Conservation (phyloP, 2,113 vertebrate species). For the Diadophis punctatus region DNA sequence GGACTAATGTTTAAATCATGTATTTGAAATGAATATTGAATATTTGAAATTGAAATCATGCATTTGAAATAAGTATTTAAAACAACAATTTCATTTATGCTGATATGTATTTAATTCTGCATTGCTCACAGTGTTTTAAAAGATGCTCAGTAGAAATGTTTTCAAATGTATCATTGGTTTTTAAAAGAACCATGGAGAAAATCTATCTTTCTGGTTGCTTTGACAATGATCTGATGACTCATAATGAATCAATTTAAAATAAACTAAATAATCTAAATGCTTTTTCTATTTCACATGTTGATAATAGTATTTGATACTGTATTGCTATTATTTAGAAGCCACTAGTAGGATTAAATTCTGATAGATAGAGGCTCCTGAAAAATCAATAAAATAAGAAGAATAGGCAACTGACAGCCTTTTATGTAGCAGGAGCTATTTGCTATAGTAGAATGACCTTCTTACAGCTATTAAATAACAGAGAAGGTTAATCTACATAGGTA, state of each 20-base stretch:
- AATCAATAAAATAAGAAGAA: not conserved
- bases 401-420: not conserved
- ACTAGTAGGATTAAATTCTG: not conserved
- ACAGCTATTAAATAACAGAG: not conserved
- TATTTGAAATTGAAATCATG: not conserved
- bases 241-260: not conserved
- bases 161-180: not conserved
- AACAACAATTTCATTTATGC: not conserved
- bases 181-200: not conserved
- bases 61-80: not conserved
- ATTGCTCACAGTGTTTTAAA: not conserved
- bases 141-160: not conserved
- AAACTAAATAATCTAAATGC: not conserved
- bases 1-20: not conserved
- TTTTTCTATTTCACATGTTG: not conserved
- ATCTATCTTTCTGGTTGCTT: not conserved
- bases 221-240: not conserved
- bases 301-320: not conserved
- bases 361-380: conserved; percentile 31
- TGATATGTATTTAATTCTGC: not conserved
- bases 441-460: conserved; percentile 36
- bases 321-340: not conserved
- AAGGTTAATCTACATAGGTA: conserved; percentile 29
- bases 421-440: not conserved
- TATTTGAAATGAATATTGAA: not conserved